These are phyloP conservation scores for Agrotis puta DNA, from an alignment of 2,888 invertebrate genomes.

Conservation along the genomic window DNA sequence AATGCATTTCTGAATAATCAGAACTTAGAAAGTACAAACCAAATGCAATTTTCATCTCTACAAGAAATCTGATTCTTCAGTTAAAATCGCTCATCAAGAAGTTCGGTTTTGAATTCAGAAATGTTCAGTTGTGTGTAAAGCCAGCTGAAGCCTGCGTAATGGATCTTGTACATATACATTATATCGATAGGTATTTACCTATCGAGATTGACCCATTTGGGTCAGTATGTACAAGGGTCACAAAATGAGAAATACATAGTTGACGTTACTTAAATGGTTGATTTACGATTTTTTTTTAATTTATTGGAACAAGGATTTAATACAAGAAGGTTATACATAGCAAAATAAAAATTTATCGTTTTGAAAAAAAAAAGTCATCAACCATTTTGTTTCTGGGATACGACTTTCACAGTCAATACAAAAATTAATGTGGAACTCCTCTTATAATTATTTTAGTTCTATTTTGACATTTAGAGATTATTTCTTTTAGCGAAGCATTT, in stretches of 20 bases:
- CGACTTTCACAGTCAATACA: not conserved
- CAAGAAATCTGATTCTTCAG: not conserved
- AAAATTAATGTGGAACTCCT: not conserved
- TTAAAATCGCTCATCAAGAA: not conserved
- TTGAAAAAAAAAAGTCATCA: not conserved
- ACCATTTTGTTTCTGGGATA: conserved; percentile 4
- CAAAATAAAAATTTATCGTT: too few relatives aligned
- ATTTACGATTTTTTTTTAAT: not conserved
- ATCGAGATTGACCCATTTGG: too few relatives aligned
- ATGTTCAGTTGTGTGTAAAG: not conserved
- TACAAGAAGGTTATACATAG: too few relatives aligned
- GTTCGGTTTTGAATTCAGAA: not conserved
- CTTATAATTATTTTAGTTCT: too few relatives aligned
- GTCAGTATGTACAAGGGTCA: conserved; percentile 7
- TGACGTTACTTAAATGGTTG: conserved; percentile 7
- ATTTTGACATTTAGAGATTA: not conserved
- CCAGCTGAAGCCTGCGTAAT: not conserved
- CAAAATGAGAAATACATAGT: not conserved
- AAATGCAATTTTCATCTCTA: conserved; percentile 8
- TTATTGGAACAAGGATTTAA: too few relatives aligned
- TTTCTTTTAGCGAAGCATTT: too few relatives aligned
- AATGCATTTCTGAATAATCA: conserved; percentile 3
- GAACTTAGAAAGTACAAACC: too few relatives aligned
- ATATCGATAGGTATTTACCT: too few relatives aligned
- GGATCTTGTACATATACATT: not conserved